Evolutionary conservation across 2,113 vertebrate genomes (phyloP).

Genomic region (Sphyrna mokarran): DNA sequence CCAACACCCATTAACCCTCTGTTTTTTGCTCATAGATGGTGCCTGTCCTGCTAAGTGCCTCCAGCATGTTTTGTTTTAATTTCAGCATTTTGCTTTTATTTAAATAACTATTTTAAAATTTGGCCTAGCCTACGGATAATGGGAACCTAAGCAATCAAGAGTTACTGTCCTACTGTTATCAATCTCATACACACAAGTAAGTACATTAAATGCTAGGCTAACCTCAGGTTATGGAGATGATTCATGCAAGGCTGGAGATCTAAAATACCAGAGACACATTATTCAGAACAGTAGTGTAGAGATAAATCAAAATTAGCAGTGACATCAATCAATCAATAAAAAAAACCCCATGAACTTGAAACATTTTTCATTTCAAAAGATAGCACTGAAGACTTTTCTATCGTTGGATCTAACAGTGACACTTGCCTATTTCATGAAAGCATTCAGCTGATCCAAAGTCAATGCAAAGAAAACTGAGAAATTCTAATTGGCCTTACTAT

Average conservation of each 20-base stretch:
- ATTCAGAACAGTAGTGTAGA: background rate
- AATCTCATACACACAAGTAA: background rate
- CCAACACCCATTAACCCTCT: background rate
- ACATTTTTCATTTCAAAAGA: background rate
- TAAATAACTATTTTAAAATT: background rate
- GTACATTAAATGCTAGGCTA: background rate
- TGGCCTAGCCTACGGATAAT: background rate
- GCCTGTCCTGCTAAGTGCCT: background rate
- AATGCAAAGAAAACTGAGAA: background rate
- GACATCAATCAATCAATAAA: background rate
- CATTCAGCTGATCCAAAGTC: background rate
- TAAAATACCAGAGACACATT: background rate
- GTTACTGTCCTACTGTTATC: background rate
- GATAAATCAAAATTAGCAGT: background rate
- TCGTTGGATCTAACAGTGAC: background rate
- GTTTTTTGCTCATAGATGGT: background rate
- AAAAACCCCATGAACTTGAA: background rate
- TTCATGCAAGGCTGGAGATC: background rate
- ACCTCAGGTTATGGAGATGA: background rate
- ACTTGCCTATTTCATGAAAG: background rate
- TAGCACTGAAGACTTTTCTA: background rate
- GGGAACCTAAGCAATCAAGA: background rate
- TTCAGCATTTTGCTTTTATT: background rate
- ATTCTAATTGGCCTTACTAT: background rate
- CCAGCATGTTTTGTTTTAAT: background rate